A percentile compares a stretch with the other conserved stretches of the same genome.
Conservation (phyloP, 2,797 vertebrate species). For the Channa striata region DNA sequence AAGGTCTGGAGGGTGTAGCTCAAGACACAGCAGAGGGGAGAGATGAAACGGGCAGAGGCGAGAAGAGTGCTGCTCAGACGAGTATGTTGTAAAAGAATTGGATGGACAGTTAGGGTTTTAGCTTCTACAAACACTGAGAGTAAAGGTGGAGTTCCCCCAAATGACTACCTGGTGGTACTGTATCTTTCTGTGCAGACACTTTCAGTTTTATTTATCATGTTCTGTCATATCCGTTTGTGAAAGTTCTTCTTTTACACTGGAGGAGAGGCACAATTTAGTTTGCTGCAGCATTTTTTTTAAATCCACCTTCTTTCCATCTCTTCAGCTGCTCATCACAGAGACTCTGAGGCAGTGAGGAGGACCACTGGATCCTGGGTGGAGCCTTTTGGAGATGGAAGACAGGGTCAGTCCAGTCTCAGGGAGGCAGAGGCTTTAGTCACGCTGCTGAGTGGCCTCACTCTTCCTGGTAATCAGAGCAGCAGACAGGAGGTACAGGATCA, state of each 20-base stretch:
- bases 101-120: background rate
- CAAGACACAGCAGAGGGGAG: conserved; percentile 10
- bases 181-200: background rate
- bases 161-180: background rate
- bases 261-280: background rate
- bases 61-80: conserved; percentile 4
- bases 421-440: conserved; percentile 68
- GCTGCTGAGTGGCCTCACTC: conserved; percentile 55
- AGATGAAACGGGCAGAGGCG: background rate
- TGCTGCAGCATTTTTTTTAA: background rate
- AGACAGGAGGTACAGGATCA: conserved; percentile 56
- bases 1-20: conserved; percentile 15
- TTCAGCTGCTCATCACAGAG: conserved; percentile 17
- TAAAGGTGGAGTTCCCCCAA: too few relatives aligned
- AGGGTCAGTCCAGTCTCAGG: conserved; percentile 46
- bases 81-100: conserved; percentile 3
- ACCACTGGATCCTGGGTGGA: conserved; percentile 34
- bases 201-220: background rate
- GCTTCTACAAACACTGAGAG: too few relatives aligned
- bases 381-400: conserved; percentile 21
- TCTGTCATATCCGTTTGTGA: background rate
- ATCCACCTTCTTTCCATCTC: background rate
- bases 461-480: conserved; percentile 39
- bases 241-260: background rate
- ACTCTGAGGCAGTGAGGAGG: conserved; percentile 21